Evolutionary conservation across 2,113 vertebrate genomes (phyloP).

Genomic region (Varanus salvator): DNA sequence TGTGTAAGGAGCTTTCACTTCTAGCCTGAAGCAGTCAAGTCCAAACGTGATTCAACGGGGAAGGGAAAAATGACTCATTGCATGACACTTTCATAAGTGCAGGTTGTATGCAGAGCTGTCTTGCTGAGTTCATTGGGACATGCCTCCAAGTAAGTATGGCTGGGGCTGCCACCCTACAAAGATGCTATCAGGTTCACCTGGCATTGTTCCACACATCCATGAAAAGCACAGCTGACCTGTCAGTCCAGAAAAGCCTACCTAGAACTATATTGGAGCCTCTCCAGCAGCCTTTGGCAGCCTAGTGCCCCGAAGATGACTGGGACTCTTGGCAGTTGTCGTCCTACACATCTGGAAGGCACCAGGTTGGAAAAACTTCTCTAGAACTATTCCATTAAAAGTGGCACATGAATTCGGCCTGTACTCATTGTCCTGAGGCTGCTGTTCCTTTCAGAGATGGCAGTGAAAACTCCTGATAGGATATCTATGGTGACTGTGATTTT

Average conservation of each 20-base stretch:
- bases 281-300: too few species aligned
- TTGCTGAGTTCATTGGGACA: neutral
- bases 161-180: conserved; percentile 9
- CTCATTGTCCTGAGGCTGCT: neutral
- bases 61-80: neutral
- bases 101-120: too few species aligned
- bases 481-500: neutral
- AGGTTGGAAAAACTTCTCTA: neutral
- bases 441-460: neutral
- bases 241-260: neutral
- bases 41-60: neutral
- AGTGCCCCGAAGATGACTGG: too few species aligned
- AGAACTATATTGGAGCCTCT: neutral
- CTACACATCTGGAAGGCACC: too few species aligned
- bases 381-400: neutral
- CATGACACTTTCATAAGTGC: conserved; percentile 17
- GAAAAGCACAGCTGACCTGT: neutral
- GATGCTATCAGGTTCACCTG: conserved; percentile 7
- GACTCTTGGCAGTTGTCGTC: too few species aligned
- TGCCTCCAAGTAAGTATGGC: neutral
- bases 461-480: neutral
- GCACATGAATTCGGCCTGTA: neutral
- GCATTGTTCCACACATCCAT: neutral
- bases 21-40: neutral
- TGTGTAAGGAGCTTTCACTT: neutral